phyloP scores from a whole-genome alignment of 2,113 vertebrate species.

The Synodontis membranacea region DNA sequence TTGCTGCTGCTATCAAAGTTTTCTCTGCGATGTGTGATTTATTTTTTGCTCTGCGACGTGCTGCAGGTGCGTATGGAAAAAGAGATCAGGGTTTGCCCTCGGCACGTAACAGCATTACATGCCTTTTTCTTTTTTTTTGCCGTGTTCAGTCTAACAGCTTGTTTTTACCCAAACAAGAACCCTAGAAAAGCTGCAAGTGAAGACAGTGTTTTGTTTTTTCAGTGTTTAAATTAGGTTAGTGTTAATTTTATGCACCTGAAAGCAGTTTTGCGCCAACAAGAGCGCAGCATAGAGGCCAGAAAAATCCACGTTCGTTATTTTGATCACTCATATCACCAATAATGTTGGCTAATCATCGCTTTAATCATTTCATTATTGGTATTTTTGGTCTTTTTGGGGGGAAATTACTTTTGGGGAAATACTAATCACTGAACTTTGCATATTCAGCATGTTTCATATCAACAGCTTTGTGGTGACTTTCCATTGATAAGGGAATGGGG shows the following conservation, averaged over 20 bases:
- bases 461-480: neutral
- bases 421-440: neutral
- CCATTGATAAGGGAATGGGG: neutral
- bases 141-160: neutral
- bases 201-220: neutral
- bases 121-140: too few relatives aligned
- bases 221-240: neutral
- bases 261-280: neutral
- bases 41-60: too few relatives aligned
- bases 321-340: neutral
- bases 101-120: neutral
- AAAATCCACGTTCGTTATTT: neutral
- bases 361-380: neutral
- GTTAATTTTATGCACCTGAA: neutral
- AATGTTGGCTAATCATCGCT: neutral
- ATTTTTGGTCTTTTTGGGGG: neutral
- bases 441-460: neutral
- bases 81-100: neutral
- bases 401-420: neutral
- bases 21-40: neutral
- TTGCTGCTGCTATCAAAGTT: neutral
- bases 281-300: neutral
- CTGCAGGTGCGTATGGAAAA: neutral
- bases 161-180: neutral
- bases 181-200: neutral